These are phyloP conservation scores for Flexamia atlantica DNA, from an alignment of 2,888 invertebrate genomes.

Conservation along the genomic window DNA sequence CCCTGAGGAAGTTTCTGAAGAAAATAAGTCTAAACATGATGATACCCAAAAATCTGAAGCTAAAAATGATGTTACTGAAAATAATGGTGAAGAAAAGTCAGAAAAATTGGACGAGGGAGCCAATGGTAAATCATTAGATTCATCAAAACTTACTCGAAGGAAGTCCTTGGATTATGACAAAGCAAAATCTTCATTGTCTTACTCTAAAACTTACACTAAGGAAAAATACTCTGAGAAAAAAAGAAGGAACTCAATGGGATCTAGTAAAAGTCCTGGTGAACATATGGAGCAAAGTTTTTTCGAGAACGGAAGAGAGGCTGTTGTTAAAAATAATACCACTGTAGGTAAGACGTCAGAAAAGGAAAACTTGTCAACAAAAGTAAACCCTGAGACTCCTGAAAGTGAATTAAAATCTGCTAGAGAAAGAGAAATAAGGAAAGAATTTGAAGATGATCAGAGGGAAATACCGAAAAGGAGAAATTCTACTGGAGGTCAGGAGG, in stretches of 20 bases:
- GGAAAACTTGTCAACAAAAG: conserved; percentile 36
- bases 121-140: conserved; percentile 76
- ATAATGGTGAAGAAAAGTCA: conserved; percentile 72
- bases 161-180: conserved; percentile 69
- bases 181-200: conserved; percentile 32
- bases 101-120: conserved; percentile 74
- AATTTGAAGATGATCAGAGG: conserved; percentile 68
- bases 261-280: conserved; percentile 41
- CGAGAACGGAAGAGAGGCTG: neutral
- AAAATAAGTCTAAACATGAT: neutral
- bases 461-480: conserved; percentile 71
- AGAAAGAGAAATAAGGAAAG: conserved; percentile 66
- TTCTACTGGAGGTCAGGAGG: conserved; percentile 72
- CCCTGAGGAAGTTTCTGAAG: conserved; percentile 24
- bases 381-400: neutral
- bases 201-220: conserved; percentile 9
- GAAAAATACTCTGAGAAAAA: conserved; percentile 46
- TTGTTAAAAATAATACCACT: neutral
- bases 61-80: conserved; percentile 64
- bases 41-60: conserved; percentile 69
- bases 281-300: neutral
- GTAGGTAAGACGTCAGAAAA: conserved; percentile 1
- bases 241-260: conserved; percentile 57
- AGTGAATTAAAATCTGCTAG: conserved; percentile 16
- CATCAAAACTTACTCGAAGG: conserved; percentile 73